Conservation (phyloP, 2,113 vertebrate species). For the Mastomys coucha region DNA sequence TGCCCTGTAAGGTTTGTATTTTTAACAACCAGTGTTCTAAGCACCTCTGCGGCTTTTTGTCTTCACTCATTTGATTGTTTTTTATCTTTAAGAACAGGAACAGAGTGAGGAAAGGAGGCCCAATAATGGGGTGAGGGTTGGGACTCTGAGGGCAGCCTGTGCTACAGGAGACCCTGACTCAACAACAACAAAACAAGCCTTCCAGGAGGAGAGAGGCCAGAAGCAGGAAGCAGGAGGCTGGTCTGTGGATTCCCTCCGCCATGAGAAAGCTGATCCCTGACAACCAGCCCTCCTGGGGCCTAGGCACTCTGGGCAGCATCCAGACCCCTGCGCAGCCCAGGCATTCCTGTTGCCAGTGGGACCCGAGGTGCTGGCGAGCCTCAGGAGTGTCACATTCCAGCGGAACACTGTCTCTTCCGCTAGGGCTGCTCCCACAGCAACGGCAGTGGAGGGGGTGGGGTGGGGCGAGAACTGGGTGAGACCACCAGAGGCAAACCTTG, state of each 20-base stretch:
- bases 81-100: neutral
- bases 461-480: no score
- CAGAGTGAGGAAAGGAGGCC: no score
- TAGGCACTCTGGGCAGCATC: neutral
- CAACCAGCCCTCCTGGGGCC: neutral
- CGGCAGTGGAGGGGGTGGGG: neutral
- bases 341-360: neutral
- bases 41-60: no score
- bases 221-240: neutral
- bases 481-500: fast-evolving
- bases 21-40: neutral
- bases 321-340: neutral
- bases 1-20: neutral
- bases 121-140: neutral
- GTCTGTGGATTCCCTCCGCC: neutral
- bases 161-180: neutral
- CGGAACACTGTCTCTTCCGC: fast-evolving
- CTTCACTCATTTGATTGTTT: neutral
- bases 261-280: conserved; percentile 40
- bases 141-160: neutral
- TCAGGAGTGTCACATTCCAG: conserved; percentile 10
- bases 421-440: neutral
- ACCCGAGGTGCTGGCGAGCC: neutral
- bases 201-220: neutral
- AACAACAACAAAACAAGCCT: neutral